Evolutionary conservation across 2,113 vertebrate species (phyloP), one percentile per base, ranked within the genome.

Genomic region (Prolemur simus): DNA sequence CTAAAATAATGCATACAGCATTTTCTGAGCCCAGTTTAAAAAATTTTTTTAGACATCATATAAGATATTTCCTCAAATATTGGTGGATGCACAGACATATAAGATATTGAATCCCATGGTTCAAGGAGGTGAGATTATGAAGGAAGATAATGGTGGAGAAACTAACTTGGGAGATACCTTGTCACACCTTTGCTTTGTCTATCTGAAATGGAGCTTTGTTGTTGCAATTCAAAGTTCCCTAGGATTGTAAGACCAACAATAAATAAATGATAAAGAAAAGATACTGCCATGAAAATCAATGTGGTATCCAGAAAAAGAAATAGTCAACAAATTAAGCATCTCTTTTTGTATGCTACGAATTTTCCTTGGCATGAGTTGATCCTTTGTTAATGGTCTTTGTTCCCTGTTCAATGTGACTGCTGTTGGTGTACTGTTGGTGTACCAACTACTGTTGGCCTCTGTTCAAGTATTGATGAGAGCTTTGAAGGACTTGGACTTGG

Each of bases 181-280:
- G 68, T 18, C 20, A 60, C 1, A 68, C 1, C 39, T 84, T 96
- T 93, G 84, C 73, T 97, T 32, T 91, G 69, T 58, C 96, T 95
- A 82, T 29, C n/a, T 74, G 14, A 86, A 84, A 91, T 49, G 47
- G 68, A 83, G 69, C 9, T 32, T 60, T 34, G 18, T 60, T 91
- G 14, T 91, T 83, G 13, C 42, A 66, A 87, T 77, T 66, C 39
- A 45, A 76, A 94, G 11, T 82, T 80, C 37, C 17, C 94, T 73
- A 78, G 52, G 27, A 25, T 89, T 97, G n/a, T 56, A 94, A 69
- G 60, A 85, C 58, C 29, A 82, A 77, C 56, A 87, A 90, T 82
- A 97, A 91, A 97, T 85, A 97, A 97, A 96, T 96, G 15, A 96
- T 96, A 96, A 98, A 95, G 92, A 94, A 95, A 97, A 98, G 42